Conservation (phyloP, 2,888 invertebrate species). For the Gibbula magus region DNA sequence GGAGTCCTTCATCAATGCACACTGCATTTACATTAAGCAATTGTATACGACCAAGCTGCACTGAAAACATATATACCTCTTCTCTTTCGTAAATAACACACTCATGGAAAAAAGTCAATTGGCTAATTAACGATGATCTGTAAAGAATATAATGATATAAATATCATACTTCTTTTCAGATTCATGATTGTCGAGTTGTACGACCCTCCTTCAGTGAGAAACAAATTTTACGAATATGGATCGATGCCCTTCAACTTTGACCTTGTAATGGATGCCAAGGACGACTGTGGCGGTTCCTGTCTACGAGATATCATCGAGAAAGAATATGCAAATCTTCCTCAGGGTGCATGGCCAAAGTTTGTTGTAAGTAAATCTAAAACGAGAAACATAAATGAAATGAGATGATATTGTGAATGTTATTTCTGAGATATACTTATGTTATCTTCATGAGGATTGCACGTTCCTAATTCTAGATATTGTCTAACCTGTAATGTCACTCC, state of each 20-base stretch:
- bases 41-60: no score
- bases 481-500: no score
- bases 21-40: no score
- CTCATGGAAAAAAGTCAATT: background rate
- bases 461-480: no score
- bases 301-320: conserved; percentile 34
- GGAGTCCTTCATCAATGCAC: no score
- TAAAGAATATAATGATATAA: background rate
- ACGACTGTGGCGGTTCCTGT: conserved; percentile 39
- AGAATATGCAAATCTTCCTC: conserved; percentile 34
- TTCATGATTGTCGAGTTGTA: conserved; percentile 42
- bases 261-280: conserved; percentile 29
- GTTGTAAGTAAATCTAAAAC: conserved; percentile 38
- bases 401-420: no score
- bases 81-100: no score
- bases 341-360: conserved; percentile 50
- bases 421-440: no score
- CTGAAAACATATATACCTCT: no score
- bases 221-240: conserved; percentile 62
- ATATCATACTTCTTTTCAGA: conserved; percentile 26
- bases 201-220: conserved; percentile 39
- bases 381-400: no score
- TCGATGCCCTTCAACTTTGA: conserved; percentile 63
- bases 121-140: background rate
- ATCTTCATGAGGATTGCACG: no score